Evolutionary conservation across 2,888 invertebrate species (phyloP), one percentile per base, ranked within the genome.

Genomic region (Drosophila quinaria): DNA sequence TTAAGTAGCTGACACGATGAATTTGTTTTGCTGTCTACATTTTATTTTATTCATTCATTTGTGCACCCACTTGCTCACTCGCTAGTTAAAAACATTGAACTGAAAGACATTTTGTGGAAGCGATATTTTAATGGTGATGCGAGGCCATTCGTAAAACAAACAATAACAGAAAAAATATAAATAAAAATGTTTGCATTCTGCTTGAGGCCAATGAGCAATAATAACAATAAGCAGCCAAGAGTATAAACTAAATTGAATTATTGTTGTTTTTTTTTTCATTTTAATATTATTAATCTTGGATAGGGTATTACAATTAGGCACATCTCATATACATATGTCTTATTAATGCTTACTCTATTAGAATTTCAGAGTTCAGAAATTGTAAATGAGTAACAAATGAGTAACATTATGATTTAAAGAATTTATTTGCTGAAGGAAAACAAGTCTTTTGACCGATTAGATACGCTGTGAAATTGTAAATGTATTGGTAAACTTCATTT

Each of bases 51-150:
- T 25, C 5, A 5, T 25, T 25, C 5, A 2, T 19, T 19, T 3
- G 19, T 19, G 19, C 3, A 3, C 25, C 1, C 5, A 5, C 22
- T 25, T 9, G 25, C 46, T 8, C 37, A 19, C 10, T 41, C 25
- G n/a, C 29, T 29, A 39, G 37, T 31, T 56, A 25, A 66, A 46
- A 41, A 52, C 17, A 46, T 10, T 3, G 17, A 13, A 9, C 6
- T 31, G 39, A 55, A 56, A 60, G 65, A 56, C 65, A 70, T 25
- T 71, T 50, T 55, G 10, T 3, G 50, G 15, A 47, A 56, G 63
- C 67, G 70, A 58, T 64, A 70, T 69, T 65, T 67, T 55, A 60
- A 74, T 71, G 74, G 50, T 65, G 46, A 62, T 54, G 51, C 70
- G 59, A 74, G 74, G 74, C 59, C 74, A 78, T 70, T 49, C 52